Conservation (phyloP, 2,888 invertebrate genomes). For the Caenorhabditis sp. region DNA sequence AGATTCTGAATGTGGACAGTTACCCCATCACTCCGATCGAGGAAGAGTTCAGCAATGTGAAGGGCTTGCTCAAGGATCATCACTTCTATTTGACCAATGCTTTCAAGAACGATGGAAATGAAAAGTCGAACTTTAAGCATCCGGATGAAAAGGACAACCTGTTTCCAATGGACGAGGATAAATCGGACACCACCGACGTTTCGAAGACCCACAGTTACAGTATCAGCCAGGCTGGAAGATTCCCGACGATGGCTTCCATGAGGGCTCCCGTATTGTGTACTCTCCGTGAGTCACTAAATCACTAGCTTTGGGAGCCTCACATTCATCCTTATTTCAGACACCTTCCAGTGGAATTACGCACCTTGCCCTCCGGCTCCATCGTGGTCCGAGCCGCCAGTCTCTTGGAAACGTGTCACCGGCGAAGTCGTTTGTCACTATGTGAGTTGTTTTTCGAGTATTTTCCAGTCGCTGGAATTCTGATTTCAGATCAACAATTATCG, state of each 20-base stretch:
- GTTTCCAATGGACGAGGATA: too few relatives aligned
- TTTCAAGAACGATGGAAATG: background rate
- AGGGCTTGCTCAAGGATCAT: background rate
- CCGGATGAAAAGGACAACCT: too few relatives aligned
- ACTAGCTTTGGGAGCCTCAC: background rate
- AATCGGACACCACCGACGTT: too few relatives aligned
- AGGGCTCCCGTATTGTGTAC: constrained; percentile 17
- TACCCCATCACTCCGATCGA: background rate
- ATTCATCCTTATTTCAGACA: constrained; percentile 1
- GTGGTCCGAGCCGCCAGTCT: background rate
- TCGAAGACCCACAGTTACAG: background rate
- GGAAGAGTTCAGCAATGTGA: background rate
- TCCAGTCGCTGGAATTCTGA: background rate
- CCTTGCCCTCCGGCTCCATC: background rate
- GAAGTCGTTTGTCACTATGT: constrained; percentile 10
- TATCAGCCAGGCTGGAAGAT: constrained; percentile 1
- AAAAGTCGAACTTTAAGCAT: too few relatives aligned
- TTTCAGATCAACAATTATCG: background rate
- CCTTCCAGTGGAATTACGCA: background rate
- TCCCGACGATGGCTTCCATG: constrained; percentile 21
- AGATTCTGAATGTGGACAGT: constrained; percentile 3
- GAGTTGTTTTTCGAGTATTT: background rate
- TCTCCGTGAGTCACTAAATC: constrained; percentile 16
- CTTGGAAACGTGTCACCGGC: background rate
- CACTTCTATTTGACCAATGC: background rate